These are phyloP conservation scores for Choloepus didactylus DNA, from an alignment of 2,797 vertebrate genomes.

Conservation along the genomic window DNA sequence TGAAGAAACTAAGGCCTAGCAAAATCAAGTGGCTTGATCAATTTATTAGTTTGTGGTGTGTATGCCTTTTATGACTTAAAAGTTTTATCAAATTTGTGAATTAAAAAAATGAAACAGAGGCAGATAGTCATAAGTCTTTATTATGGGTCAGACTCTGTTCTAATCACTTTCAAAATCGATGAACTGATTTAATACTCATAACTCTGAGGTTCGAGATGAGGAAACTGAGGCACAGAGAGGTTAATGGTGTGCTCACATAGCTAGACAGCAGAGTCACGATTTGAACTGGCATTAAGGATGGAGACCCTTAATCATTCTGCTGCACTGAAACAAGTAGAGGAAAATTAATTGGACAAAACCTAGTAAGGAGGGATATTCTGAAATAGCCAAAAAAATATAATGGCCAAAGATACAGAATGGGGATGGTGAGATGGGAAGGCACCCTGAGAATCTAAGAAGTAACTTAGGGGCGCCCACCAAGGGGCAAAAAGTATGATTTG, in stretches of 20 bases:
- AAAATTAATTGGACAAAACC: not conserved
- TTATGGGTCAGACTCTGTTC: not conserved
- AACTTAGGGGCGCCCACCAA: not conserved
- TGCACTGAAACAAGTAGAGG: not conserved
- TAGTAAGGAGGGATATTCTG: not conserved
- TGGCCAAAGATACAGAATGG: not conserved
- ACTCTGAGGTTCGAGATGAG: not conserved
- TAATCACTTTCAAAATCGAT: not conserved
- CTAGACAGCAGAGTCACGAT: not conserved
- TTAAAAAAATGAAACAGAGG: constrained; percentile 7
- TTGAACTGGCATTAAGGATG: not conserved
- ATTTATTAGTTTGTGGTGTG: not conserved
- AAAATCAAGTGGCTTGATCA: not conserved
- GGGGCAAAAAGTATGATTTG: not conserved
- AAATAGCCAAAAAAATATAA: not conserved
- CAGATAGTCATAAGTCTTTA: not conserved
- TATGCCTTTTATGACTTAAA: not conserved
- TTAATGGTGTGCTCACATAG: not conserved
- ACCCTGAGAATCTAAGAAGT: not conserved
- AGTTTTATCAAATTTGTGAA: not conserved
- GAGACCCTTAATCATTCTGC: not conserved
- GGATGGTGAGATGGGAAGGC: not conserved
- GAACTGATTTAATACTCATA: not conserved
- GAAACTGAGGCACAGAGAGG: not conserved
- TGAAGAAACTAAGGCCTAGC: not conserved